Conservation (phyloP, 2,113 vertebrate species). For the Oryctolagus cuniculus region DNA sequence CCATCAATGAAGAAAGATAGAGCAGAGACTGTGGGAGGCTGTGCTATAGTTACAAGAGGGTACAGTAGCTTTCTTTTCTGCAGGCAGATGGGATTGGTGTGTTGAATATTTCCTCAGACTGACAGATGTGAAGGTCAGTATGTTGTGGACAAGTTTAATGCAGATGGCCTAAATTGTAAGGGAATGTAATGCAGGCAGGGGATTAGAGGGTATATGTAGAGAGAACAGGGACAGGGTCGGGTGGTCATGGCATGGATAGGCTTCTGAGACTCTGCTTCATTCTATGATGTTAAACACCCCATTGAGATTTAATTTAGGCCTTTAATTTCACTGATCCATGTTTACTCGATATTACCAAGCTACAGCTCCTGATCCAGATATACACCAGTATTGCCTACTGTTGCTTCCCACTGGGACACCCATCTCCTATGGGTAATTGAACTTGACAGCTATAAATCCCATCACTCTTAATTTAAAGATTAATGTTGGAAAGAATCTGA, state of each 20-base stretch:
- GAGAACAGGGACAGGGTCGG: not conserved
- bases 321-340: too few relatives aligned
- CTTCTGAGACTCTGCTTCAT: not conserved
- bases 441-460: not conserved
- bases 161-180: not conserved
- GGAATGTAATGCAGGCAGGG: too few relatives aligned
- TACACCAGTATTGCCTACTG: fast-evolving
- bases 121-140: not conserved
- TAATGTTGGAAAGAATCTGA: not conserved
- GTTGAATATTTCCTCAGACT: not conserved
- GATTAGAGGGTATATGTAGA: fast-evolving
- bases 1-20: too few relatives aligned
- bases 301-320: not conserved
- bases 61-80: not conserved
- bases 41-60: not conserved
- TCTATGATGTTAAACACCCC: not conserved
- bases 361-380: not conserved
- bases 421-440: not conserved
- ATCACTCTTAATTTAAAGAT: not conserved
- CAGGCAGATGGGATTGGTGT: not conserved
- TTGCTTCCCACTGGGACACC: not conserved
- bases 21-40: not conserved
- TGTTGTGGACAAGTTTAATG: fast-evolving
- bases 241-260: too few relatives aligned
- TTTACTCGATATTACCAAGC: not conserved